Evolutionary conservation across 2,888 invertebrate genomes (phyloP), one percentile per base, ranked within the genome.

Genomic region (Antheraea assamensis): DNA sequence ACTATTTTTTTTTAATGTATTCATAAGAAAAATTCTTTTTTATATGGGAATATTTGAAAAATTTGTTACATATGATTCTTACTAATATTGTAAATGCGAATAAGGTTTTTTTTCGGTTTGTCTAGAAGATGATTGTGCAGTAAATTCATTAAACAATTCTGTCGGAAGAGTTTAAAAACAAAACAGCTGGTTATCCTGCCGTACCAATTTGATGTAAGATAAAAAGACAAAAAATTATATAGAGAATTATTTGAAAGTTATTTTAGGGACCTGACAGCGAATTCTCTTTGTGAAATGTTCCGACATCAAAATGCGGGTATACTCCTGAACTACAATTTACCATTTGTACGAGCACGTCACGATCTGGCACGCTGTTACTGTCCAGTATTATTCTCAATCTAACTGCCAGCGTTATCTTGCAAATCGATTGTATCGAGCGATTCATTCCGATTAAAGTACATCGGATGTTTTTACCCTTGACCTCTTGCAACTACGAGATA

Each of bases 401-500:
- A 79, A 77, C 80, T 76, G 75, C 79, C 76, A 79, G 77, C 78
- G 80, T 82, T 81, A 80, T 83, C 84, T 82, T 82, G 86, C 86
- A 81, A 87, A 87, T 87, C 87, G 86, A 86, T 87, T 83, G 81
- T 83, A 84, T 87, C 84, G 81, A 82, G 81, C 79, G 78, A 81
- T 81, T 81, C 78, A 80, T 80, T 80, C 83, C 84, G 82, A 84
- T 87, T 83, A 81, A 80, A 84, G 85, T 85, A 82, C 82, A 85
- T 85, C 83, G 83, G 88, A 87, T 85, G 86, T 84, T 83, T 83
- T 83, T 87, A 87, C 89, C 88, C 90, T 84, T 85, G 86, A 85
- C 88, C 87, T 76, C 81, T 77, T 78, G 61, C 1, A 24, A 58
- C 58, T 24, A 58, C 10, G 10, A 58, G 58, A 64, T 64, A 64